Base-by-base conservation (phyloP, 2,797 vertebrate genomes). In the Crocidura indochinensis region DNA sequence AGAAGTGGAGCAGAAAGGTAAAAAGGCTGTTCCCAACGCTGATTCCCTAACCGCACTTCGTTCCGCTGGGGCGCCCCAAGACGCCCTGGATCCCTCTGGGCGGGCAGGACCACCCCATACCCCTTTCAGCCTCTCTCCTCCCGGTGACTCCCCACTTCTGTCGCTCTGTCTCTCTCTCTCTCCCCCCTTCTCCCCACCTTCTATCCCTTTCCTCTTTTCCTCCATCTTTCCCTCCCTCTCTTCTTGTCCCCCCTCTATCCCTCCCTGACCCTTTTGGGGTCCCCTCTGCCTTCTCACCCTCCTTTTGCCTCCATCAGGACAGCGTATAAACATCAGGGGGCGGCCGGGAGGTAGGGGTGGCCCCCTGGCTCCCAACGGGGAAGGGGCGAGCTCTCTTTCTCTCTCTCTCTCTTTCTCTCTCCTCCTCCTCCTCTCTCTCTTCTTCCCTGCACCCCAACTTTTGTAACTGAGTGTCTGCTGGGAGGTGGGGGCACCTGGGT, bases 1-100 rank as follows among this genome's bases (percentile, higher is more conserved):
- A 99, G 99, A 99, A 99, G 99, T 99, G 99, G 99, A 99, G 98
- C 99, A 99, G 99, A 99, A 99, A 99, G 99, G 99, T 99, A 99
- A 99, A 98, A 95, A 95, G 98, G 99, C 98, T 98, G 98, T 96
- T 88, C 95, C 97, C 97, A 95, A 95, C 96, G 96, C 96, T 96
- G 62, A 65, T 97, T 94, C 96, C 96, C 96, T 96, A 94, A 97
- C 97, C 96, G 95, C 96, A 96, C 96, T 96, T 97, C 95, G 96
- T 96, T 97, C 96, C 86, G n/a, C 95, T 97, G 27, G 12, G 65
- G 65, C 95, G 95, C 62, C 62, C 26, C 24, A 26, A 27, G 62
- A 17, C 56, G 38, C 56, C 56, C 56, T 17, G 51, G 24, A 65
- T 26, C 62, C 26, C 62, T 65, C 62, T 65, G 62, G 27, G 62